phyloP scores from a whole-genome alignment of 2,888 invertebrate species.

The Orthosia cruda region DNA sequence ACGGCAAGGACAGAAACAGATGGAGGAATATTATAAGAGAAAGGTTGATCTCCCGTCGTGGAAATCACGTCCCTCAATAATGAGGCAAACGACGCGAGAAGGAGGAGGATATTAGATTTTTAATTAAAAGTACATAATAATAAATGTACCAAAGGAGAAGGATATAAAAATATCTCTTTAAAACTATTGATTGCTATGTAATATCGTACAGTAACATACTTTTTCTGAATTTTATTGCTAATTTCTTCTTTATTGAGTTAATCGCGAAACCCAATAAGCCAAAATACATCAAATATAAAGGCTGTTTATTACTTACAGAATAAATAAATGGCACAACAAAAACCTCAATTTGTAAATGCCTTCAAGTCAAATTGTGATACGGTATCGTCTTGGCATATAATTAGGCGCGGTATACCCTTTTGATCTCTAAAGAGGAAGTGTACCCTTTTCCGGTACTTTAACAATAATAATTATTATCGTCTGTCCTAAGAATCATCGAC shows the following conservation, averaged over 20 bases:
- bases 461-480: slow-evolving; percentile 61
- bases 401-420: slow-evolving; percentile 59
- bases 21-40: too few species aligned
- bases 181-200: slow-evolving; percentile 4
- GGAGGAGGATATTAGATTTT: too few species aligned
- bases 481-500: slow-evolving; percentile 37
- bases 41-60: too few species aligned
- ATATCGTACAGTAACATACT: not conserved
- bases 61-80: too few species aligned
- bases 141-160: not conserved
- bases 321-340: slow-evolving; percentile 27
- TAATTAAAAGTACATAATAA: too few species aligned
- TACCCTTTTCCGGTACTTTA: slow-evolving; percentile 65
- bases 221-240: too few species aligned
- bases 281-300: not conserved
- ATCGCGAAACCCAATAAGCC: not conserved
- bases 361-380: slow-evolving; percentile 52
- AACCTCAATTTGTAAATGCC: slow-evolving; percentile 44
- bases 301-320: not conserved
- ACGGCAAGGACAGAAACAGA: too few species aligned
- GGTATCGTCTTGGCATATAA: slow-evolving; percentile 59
- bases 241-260: not conserved
- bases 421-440: slow-evolving; percentile 53
- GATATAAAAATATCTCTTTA: not conserved
- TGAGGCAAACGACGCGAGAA: too few species aligned